Percentiles rank a stretch among this genome's conserved stretches.
phyloP scores from a whole-genome alignment of 2,888 invertebrate genomes.

The Eilema depressum region DNA sequence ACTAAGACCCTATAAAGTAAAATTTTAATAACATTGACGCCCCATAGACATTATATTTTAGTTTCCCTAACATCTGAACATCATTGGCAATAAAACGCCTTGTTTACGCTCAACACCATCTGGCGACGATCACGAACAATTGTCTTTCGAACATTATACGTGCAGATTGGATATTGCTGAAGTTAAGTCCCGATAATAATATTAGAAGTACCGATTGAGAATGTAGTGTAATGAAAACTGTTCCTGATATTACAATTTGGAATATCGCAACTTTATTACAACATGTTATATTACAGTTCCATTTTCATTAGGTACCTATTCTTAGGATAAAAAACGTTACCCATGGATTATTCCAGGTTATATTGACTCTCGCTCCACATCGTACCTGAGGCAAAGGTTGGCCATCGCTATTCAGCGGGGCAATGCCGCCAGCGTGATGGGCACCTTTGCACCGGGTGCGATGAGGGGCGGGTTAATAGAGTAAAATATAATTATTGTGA shows the following conservation, averaged over 20 bases:
- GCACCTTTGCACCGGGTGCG: too few relatives aligned
- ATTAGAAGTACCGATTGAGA: neutral
- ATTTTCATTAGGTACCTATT: too few relatives aligned
- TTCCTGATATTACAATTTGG: neutral
- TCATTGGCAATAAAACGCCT: constrained; percentile 61
- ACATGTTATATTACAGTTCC: too few relatives aligned
- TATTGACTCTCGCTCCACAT: too few relatives aligned
- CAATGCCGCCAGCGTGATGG: too few relatives aligned
- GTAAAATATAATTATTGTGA: too few relatives aligned
- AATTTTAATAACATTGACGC: constrained; percentile 41
- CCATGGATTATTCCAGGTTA: too few relatives aligned
- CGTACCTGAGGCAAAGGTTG: too few relatives aligned
- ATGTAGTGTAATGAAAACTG: neutral
- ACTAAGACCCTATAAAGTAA: constrained; percentile 22
- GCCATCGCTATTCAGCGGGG: too few relatives aligned
- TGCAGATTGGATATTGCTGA: constrained; percentile 32
- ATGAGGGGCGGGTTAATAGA: too few relatives aligned
- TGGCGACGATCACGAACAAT: constrained; percentile 49
- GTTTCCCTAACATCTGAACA: constrained; percentile 59
- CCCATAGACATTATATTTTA: constrained; percentile 41
- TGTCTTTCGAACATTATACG: constrained; percentile 34
- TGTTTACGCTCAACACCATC: constrained; percentile 67
- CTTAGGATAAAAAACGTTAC: too few relatives aligned
- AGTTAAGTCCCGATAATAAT: constrained; percentile 10
- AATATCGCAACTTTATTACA: neutral